A percentile compares a stretch with the other conserved stretches of the same genome.
Conservation (phyloP, 1,140 invertebrate species). For the Dreissena rostriformis region DNA sequence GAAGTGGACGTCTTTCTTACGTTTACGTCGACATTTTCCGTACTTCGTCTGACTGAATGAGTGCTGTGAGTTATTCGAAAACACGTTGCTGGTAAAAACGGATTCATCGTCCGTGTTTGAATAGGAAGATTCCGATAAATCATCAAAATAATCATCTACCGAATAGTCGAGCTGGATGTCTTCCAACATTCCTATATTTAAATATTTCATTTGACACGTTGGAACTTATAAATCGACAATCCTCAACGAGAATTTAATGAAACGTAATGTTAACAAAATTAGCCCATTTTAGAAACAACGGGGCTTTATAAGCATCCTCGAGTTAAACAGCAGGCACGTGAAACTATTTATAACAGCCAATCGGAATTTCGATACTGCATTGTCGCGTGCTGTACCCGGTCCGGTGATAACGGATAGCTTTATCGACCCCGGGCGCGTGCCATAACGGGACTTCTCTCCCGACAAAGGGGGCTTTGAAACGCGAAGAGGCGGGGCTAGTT, state of each 20-base stretch:
- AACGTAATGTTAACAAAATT: background rate
- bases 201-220: background rate
- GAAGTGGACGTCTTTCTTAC: slow-evolving; percentile 76
- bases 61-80: slow-evolving; percentile 21
- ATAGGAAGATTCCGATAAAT: slow-evolving; percentile 54
- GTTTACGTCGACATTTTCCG: slow-evolving; percentile 36
- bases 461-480: too few species aligned
- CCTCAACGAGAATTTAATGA: background rate
- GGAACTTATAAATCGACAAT: background rate
- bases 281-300: background rate
- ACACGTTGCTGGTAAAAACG: slow-evolving; percentile 15
- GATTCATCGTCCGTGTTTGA: slow-evolving; percentile 55
- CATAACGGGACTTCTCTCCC: background rate
- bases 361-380: slow-evolving; percentile 21
- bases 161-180: slow-evolving; percentile 48
- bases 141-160: slow-evolving; percentile 51
- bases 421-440: slow-evolving; percentile 54
- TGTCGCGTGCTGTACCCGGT: slow-evolving; percentile 46
- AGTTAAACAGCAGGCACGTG: slow-evolving; percentile 38
- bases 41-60: slow-evolving; percentile 16
- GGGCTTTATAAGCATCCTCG: background rate
- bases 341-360: slow-evolving; percentile 32
- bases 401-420: slow-evolving; percentile 27
- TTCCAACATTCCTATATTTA: slow-evolving; percentile 44
- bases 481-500: too few species aligned